phyloP scores from a whole-genome alignment of 2,797 vertebrate genomes.

The Chaenodraco wilsoni region DNA sequence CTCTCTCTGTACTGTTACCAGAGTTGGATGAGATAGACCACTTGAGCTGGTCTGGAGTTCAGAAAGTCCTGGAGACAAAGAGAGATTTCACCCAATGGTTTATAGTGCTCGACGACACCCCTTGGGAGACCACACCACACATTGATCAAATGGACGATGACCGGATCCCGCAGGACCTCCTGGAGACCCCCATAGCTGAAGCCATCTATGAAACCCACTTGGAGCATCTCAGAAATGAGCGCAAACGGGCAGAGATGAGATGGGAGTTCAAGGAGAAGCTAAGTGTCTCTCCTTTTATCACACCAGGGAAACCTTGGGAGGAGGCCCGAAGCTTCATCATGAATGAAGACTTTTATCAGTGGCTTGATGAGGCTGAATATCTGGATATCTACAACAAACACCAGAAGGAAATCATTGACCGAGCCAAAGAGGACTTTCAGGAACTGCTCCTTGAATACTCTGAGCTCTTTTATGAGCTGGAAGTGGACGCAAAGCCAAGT shows the following conservation, averaged over 20 bases:
- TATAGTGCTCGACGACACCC: constrained; percentile 93
- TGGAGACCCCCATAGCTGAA: constrained; percentile 89
- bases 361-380: constrained; percentile 93
- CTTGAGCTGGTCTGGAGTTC: constrained; percentile 90
- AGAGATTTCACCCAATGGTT: constrained; percentile 94
- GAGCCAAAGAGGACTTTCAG: constrained; percentile 97
- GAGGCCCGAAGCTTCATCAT: constrained; percentile 98
- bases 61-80: constrained; percentile 93
- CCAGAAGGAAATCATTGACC: constrained; percentile 95
- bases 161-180: constrained; percentile 93
- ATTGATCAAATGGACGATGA: constrained; percentile 91
- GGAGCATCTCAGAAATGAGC: constrained; percentile 90
- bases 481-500: constrained; percentile 97
- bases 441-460: constrained; percentile 97
- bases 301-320: constrained; percentile 97
- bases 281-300: constrained; percentile 91
- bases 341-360: constrained; percentile 96
- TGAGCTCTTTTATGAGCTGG: constrained; percentile 97
- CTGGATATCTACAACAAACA: constrained; percentile 95
- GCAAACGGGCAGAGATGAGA: constrained; percentile 91
- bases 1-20: constrained; percentile 88
- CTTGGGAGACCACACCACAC: constrained; percentile 93
- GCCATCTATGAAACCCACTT: constrained; percentile 88
- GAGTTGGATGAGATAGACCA: constrained; percentile 93
- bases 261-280: constrained; percentile 93